Percentiles rank a stretch among this genome's conserved stretches.
Evolutionary conservation across 2,797 vertebrate species (phyloP).

Genomic region (Tarsius wallacei): DNA sequence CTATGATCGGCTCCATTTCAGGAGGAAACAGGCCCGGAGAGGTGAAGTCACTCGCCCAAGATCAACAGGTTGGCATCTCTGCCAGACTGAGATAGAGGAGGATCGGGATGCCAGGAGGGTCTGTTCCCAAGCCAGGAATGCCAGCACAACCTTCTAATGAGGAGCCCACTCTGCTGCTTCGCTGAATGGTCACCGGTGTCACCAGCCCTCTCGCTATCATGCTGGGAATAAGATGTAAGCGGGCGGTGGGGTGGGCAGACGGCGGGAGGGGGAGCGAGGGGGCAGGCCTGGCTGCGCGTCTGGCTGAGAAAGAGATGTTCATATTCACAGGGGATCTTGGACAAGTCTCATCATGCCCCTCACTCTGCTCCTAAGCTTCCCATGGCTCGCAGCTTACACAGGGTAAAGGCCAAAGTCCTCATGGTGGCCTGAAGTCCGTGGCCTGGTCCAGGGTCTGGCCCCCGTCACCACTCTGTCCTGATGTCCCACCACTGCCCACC

Average conservation of each 20-base stretch:
- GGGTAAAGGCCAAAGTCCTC: too few species aligned
- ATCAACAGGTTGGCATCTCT: background rate
- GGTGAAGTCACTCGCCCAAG: background rate
- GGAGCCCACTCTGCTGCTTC: background rate
- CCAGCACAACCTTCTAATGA: background rate
- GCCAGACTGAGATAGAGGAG: background rate
- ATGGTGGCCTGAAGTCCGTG: fast-evolving
- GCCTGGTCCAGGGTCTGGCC: background rate
- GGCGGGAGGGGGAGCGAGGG: background rate
- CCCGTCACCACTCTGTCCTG: background rate
- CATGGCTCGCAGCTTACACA: background rate
- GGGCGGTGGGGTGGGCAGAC: background rate
- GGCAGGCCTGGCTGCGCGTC: background rate
- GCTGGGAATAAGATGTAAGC: background rate
- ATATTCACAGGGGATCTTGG: background rate
- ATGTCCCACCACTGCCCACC: background rate
- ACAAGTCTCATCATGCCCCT: background rate
- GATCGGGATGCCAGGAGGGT: background rate
- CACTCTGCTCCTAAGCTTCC: background rate
- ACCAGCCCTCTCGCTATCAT: background rate
- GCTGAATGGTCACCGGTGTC: background rate
- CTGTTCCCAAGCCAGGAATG: background rate
- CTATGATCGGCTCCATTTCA: background rate
- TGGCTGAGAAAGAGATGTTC: background rate
- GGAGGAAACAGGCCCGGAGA: background rate